A percentile compares a stretch with the other conserved stretches of the same genome.
phyloP scores from a whole-genome alignment of 2,797 vertebrate species.

The Serranus cabrilla region DNA sequence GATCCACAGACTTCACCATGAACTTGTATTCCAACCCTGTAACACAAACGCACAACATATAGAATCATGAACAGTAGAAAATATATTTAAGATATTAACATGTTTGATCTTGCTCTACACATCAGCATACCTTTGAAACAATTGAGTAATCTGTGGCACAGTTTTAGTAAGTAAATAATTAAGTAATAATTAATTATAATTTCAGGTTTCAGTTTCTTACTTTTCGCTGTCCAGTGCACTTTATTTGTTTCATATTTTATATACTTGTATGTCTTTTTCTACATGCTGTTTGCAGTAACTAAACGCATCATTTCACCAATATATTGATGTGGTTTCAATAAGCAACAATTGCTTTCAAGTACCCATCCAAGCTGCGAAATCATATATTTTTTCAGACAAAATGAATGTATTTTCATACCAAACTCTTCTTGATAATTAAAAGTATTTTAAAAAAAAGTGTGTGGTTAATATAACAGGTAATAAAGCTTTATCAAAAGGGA shows the following conservation, averaged over 20 bases:
- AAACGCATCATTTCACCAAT: neutral
- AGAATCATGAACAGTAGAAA: neutral
- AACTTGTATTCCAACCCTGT: conserved; percentile 80
- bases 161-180: too few relatives aligned
- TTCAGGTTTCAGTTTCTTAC: conserved; percentile 6
- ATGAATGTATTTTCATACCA: neutral
- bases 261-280: too few relatives aligned
- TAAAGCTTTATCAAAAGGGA: too few relatives aligned
- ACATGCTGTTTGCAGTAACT: neutral
- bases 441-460: neutral
- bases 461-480: neutral
- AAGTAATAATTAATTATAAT: too few relatives aligned
- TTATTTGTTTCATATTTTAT: too few relatives aligned
- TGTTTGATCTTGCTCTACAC: neutral
- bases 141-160: too few relatives aligned
- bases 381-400: neutral
- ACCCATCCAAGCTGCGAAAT: neutral
- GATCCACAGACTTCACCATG: conserved; percentile 79
- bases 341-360: neutral
- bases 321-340: neutral
- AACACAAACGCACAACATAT: conserved; percentile 14
- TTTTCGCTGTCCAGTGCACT: neutral
- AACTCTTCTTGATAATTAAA: neutral
- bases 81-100: too few relatives aligned
- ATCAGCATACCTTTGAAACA: neutral